Evolutionary conservation across 1,140 invertebrate genomes (phyloP).

Genomic region (Helicoverpa zea): DNA sequence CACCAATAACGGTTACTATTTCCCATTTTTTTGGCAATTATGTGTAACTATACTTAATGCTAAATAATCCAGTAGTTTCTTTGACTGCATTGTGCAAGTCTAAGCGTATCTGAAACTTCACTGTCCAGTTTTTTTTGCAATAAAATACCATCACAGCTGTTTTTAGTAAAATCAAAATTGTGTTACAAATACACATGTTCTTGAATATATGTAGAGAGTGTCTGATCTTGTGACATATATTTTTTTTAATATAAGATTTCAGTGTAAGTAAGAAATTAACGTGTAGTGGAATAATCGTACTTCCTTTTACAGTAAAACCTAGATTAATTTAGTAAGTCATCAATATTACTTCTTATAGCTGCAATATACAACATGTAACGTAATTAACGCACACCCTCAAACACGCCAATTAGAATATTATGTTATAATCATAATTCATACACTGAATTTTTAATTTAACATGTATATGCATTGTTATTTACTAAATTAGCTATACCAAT

Average conservation of each 20-base stretch:
- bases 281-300: no score
- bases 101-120: not conserved
- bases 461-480: no score
- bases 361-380: no score
- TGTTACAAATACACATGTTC: not conserved
- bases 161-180: not conserved
- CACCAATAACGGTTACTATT: not conserved
- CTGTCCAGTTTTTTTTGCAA: not conserved
- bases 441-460: no score
- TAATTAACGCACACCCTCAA: no score
- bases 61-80: conserved; percentile 16
- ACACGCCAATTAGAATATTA: no score
- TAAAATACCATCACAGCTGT: conserved; percentile 10
- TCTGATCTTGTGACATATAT: not conserved
- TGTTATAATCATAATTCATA: no score
- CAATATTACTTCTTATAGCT: no score
- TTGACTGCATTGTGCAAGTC: not conserved
- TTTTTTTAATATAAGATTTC: not conserved
- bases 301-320: no score
- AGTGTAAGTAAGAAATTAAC: no score
- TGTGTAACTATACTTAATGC: not conserved
- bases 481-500: no score
- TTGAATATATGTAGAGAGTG: not conserved
- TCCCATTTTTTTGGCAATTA: not conserved
- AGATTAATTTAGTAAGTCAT: no score